Evolutionary conservation across 2,113 vertebrate species (phyloP).

Genomic region (Gymnarchus niloticus): DNA sequence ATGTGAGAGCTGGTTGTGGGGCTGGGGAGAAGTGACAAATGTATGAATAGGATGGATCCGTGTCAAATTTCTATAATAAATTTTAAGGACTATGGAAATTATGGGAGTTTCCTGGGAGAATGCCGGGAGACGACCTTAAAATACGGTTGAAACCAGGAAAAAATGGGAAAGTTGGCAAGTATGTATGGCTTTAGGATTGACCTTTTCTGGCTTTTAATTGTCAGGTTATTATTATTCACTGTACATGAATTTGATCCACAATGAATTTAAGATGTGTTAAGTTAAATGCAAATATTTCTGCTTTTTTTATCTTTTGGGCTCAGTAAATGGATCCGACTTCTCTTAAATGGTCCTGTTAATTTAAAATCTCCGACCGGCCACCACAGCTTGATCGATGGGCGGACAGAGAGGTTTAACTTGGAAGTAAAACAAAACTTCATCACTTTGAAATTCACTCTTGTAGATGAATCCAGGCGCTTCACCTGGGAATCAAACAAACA

Average conservation of each 20-base stretch:
- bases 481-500: background rate
- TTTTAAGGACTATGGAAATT: too few relatives aligned
- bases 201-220: background rate
- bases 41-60: too few relatives aligned
- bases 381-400: background rate
- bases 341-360: background rate
- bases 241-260: background rate
- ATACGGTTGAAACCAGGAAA: too few relatives aligned
- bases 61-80: too few relatives aligned
- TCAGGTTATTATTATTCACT: background rate
- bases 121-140: too few relatives aligned
- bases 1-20: too few relatives aligned
- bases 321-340: background rate
- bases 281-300: background rate
- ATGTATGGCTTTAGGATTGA: background rate
- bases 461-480: conserved; percentile 11
- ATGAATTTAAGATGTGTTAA: background rate
- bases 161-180: too few relatives aligned
- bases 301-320: background rate
- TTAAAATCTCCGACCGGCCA: background rate
- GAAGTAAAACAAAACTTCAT: conserved; percentile 35
- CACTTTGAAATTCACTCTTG: conserved; percentile 33
- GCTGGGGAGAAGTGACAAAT: too few relatives aligned
- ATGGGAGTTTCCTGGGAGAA: too few relatives aligned
- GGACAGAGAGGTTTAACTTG: background rate